These are phyloP conservation scores for Myocastor coypus DNA, from an alignment of 2,113 vertebrate species.

Conservation along the genomic window DNA sequence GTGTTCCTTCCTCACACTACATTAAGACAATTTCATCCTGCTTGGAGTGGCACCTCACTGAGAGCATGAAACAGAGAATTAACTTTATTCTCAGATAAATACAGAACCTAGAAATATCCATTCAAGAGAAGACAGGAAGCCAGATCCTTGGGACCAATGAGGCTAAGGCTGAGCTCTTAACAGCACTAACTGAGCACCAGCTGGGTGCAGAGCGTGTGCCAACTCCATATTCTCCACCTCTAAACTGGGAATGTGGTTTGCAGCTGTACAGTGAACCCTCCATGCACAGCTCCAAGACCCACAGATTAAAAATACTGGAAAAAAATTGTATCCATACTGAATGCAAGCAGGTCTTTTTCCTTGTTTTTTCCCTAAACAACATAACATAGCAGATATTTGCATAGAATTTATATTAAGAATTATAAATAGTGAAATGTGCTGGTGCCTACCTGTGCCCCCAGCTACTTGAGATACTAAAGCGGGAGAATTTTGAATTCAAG, in stretches of 20 bases:
- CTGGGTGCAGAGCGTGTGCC: background rate
- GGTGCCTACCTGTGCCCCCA: background rate
- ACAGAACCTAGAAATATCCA: slow-evolving; percentile 41
- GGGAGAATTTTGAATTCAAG: background rate
- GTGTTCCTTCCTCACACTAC: slow-evolving; percentile 64
- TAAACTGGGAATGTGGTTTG: background rate
- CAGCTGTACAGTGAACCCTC: background rate
- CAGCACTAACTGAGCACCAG: background rate
- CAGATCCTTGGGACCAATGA: background rate
- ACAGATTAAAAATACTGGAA: background rate
- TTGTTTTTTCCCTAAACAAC: background rate
- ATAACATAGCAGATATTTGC: background rate
- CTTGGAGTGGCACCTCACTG: background rate
- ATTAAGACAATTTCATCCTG: background rate
- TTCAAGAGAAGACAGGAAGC: background rate
- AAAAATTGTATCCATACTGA: background rate
- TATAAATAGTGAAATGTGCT: background rate
- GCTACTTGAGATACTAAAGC: background rate
- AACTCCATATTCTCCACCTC: background rate
- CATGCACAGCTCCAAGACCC: background rate
- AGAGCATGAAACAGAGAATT: background rate
- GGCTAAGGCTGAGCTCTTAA: slow-evolving; percentile 19
- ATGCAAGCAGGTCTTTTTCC: background rate
- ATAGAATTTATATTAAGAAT: background rate
- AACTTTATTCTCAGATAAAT: slow-evolving; percentile 30